A percentile compares a stretch with the other conserved stretches of the same genome.
These are phyloP conservation scores for Noctua pronuba DNA, from an alignment of 2,888 invertebrate species.

Conservation along the genomic window DNA sequence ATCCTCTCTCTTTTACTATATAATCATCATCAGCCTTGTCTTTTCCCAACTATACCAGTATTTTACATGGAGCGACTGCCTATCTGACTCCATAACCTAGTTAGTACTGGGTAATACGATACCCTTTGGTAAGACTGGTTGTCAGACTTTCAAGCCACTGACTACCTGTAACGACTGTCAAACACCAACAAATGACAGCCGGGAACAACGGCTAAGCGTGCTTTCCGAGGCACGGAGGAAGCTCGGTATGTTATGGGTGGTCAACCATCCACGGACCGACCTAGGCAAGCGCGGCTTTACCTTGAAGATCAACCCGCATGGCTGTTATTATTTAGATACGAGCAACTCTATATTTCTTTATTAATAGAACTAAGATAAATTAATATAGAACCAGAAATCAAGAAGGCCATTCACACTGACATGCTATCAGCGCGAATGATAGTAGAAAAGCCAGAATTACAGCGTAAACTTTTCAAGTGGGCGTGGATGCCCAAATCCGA, in stretches of 20 bases:
- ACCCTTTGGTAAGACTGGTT: not conserved
- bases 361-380: not conserved
- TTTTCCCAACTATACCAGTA: no score
- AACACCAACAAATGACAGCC: not conserved
- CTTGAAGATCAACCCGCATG: not conserved
- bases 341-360: no score
- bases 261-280: not conserved
- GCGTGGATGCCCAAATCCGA: no score
- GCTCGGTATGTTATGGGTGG: not conserved
- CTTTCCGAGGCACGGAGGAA: not conserved
- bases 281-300: no score
- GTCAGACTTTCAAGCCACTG: no score
- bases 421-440: not conserved
- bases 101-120: no score
- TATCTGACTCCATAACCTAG: no score
- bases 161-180: not conserved
- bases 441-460: not conserved
- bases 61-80: no score
- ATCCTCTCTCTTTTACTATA: no score
- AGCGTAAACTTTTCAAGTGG: no score
- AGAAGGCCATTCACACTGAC: not conserved
- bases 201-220: no score
- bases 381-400: not conserved
- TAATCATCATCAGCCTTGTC: no score
- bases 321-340: not conserved